Evolutionary conservation across 2,888 invertebrate species (phyloP), one percentile per base, ranked within the genome.

Genomic region (Stramonita haemastoma): DNA sequence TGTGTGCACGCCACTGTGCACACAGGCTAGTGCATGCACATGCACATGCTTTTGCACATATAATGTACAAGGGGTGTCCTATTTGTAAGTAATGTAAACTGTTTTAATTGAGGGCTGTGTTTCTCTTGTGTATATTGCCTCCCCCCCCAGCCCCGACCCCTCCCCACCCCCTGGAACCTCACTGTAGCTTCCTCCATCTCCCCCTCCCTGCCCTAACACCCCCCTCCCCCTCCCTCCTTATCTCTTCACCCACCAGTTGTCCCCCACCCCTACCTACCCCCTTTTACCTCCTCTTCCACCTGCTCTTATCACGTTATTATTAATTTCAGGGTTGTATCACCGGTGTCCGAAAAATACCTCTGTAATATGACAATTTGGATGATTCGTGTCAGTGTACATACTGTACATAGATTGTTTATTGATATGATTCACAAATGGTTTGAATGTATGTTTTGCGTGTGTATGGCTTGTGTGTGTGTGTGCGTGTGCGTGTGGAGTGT

Each of bases 271-370:
- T 8, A 2, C 46, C 46, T 8, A 46, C 11, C 13, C 73, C 73
- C 73, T 73, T 4, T 73, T n/a, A 22, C 73, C n/a, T 73, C 73
- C 11, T n/a, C 73, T n/a, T 6, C n/a, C 73, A 73, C n/a, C 11
- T 73, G 11, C 8, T 29, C 73, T 73, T n/a, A 15, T 79, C 79
- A 34, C 22, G 32, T 79, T 46, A 83, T 36, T 13, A 29, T 46
- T 83, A 36, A 83, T 36, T 83, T 83, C 81, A 83, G 81, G 81
- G 81, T 83, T 83, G 36, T 46, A 83, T n/a, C 22, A 83, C 81
- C 81, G 81, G 81, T 83, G 81, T 83, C 29, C 22, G 81, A 83
- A 83, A 46, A 83, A 83, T 83, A 83, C 81, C 81, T 83, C 81
- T 83, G 81, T 83, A 46, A 22, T 22, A 83, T 46, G 46, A 83